Evolutionary conservation across 2,113 vertebrate species (phyloP).

Genomic region (Anser brachyrhynchus): DNA sequence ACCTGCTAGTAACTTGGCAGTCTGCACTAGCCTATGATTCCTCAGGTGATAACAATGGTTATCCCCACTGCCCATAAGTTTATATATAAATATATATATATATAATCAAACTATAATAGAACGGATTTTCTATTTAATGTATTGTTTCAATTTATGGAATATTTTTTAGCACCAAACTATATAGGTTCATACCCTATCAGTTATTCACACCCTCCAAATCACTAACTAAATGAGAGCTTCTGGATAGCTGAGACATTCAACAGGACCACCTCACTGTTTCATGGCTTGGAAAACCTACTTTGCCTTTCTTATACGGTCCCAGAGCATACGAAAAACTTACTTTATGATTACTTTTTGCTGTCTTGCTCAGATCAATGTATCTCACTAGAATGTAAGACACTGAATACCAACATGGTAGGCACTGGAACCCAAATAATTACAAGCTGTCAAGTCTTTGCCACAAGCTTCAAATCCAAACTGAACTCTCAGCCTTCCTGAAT

Average conservation of each 20-base stretch:
- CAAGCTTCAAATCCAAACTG: not conserved
- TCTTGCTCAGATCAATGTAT: not conserved
- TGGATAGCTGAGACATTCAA: not conserved
- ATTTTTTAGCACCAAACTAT: not conserved
- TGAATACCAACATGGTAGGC: not conserved
- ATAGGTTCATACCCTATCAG: not conserved
- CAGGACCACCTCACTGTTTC: not conserved
- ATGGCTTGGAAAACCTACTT: not conserved
- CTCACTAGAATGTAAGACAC: not conserved
- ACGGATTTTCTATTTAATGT: not conserved
- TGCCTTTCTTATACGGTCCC: not conserved
- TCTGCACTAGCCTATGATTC: not conserved
- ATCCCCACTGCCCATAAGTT: not conserved
- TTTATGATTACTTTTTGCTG: not conserved
- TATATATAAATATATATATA: too few species aligned
- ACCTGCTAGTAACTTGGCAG: not conserved
- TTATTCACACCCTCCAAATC: not conserved
- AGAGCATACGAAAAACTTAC: not conserved
- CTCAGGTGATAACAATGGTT: not conserved
- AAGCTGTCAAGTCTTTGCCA: not conserved
- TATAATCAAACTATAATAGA: not conserved
- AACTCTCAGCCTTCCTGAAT: not conserved
- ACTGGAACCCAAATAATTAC: not conserved
- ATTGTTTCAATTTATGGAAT: not conserved
- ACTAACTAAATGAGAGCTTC: not conserved